Conservation (phyloP, 2,888 invertebrate genomes). For the Timema cristinae region DNA sequence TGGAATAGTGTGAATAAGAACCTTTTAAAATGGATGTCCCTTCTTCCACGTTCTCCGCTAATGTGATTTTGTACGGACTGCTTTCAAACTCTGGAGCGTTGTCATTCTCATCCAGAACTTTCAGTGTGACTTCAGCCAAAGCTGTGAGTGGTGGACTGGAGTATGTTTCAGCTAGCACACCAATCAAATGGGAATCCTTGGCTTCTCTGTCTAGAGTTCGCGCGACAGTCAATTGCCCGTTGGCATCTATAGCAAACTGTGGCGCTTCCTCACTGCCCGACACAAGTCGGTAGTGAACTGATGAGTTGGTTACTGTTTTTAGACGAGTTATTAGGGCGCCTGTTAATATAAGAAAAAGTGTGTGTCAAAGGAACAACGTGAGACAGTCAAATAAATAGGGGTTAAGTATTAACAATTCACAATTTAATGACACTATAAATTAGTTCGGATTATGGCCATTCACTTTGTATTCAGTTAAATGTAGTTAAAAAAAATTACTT, state of each 20-base stretch:
- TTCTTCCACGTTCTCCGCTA: slow-evolving; percentile 81
- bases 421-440: too few relatives aligned
- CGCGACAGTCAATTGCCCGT: slow-evolving; percentile 70
- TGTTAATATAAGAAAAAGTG: slow-evolving; percentile 34
- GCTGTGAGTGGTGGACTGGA: slow-evolving; percentile 68
- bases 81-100: slow-evolving; percentile 84
- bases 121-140: slow-evolving; percentile 66
- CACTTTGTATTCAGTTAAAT: too few relatives aligned
- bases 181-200: slow-evolving; percentile 64
- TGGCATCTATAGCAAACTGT: slow-evolving; percentile 66
- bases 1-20: slow-evolving; percentile 35
- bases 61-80: slow-evolving; percentile 67
- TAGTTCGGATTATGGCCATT: too few relatives aligned
- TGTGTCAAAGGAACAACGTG: too few relatives aligned
- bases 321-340: slow-evolving; percentile 65
- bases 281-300: slow-evolving; percentile 58
- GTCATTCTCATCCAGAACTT: slow-evolving; percentile 87
- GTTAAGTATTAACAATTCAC: too few relatives aligned
- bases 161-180: slow-evolving; percentile 65
- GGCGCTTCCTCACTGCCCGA: slow-evolving; percentile 56
- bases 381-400: too few relatives aligned
- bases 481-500: too few relatives aligned
- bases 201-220: slow-evolving; percentile 72
- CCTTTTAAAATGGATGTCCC: slow-evolving; percentile 71
- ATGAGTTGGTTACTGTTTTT: slow-evolving; percentile 59